Base-by-base conservation (phyloP, 2,113 vertebrate genomes). In the Triplophysa siluroides region DNA sequence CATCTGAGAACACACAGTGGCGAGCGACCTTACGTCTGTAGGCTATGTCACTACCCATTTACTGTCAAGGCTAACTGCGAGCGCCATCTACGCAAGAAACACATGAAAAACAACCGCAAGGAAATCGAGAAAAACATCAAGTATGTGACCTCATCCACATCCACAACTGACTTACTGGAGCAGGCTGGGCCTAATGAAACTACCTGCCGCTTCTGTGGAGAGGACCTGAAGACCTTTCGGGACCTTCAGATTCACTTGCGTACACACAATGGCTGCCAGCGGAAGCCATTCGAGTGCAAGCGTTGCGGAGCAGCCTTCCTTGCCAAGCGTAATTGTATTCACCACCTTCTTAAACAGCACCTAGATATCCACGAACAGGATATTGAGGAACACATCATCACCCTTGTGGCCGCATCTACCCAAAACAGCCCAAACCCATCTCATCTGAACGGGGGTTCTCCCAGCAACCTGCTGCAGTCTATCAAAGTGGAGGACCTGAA, bases 51-150 rank as follows among this genome's bases (percentile, higher is more conserved):
- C 86, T 99, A 98, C 81, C 97, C 98, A 0, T 99, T 99, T 91
- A 99, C 97, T 0, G 97, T 99, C 86, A 99, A 99, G 86, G 98
- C 97, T 86, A 99, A 99, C 87, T 99, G 98, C 0, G 98, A 99
- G 91, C 94, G 98, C 76, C 98, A 99, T 88, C 93, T 99, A 79
- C 93, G 97, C 63, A 99, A 99, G 90, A 99, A 98, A 85, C 98
- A 99, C 90, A 94, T 93, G 87, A 98, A 98, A 90, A 94, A 92
- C 9, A 96, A 94, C 0, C 91, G 97, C 73, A 98, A 98, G 85
- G 98, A 99, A 78, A 99, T 99, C 0, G 98, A 99, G 89, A 98
- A 96, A 83, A 96, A 98, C 87, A 99, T 99, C 0, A 97, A 99
- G 47, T 98, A 98, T 0, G 94, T 98, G 78, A 95, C 95, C 87